Percentiles rank a stretch among this genome's conserved stretches.
phyloP scores from a whole-genome alignment of 2,797 vertebrate species.

The Cuniculus paca region DNA sequence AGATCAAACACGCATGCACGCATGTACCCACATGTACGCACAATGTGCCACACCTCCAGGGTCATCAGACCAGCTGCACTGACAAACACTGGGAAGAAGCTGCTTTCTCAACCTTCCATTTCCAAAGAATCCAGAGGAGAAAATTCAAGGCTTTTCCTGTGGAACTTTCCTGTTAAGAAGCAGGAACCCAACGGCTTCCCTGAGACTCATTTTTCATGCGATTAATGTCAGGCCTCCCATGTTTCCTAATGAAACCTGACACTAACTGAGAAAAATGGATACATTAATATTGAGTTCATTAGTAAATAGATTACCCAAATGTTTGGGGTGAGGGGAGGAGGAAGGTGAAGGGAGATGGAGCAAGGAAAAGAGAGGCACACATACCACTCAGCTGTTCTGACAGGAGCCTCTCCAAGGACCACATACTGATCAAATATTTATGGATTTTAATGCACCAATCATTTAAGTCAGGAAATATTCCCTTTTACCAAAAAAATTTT shows the following conservation, averaged over 20 bases:
- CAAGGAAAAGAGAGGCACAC: conserved; percentile 34
- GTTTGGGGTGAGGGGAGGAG: conserved; percentile 70
- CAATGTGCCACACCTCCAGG: background rate
- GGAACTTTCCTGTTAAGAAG: conserved; percentile 58
- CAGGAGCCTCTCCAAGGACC: conserved; percentile 73
- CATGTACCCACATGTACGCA: background rate
- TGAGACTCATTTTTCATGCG: conserved; percentile 80
- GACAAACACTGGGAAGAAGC: background rate
- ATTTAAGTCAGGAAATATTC: conserved; percentile 85
- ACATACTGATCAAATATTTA: conserved; percentile 88
- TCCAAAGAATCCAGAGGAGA: background rate
- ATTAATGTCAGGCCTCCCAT: conserved; percentile 79
- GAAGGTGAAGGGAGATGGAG: conserved; percentile 62
- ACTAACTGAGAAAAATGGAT: conserved; percentile 76
- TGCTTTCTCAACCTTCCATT: background rate
- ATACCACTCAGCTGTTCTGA: conserved; percentile 64
- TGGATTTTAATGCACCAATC: conserved; percentile 87
- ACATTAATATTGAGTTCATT: conserved; percentile 62
- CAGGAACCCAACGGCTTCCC: conserved; percentile 68
- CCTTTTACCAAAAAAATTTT: conserved; percentile 55
- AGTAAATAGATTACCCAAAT: conserved; percentile 82
- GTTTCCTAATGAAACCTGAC: conserved; percentile 70
- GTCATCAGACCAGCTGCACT: background rate
- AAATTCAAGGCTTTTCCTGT: conserved; percentile 3
- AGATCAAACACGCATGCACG: background rate